Base-by-base conservation (phyloP, 1,140 invertebrate genomes). In the Drosophila malerkotliana region DNA sequence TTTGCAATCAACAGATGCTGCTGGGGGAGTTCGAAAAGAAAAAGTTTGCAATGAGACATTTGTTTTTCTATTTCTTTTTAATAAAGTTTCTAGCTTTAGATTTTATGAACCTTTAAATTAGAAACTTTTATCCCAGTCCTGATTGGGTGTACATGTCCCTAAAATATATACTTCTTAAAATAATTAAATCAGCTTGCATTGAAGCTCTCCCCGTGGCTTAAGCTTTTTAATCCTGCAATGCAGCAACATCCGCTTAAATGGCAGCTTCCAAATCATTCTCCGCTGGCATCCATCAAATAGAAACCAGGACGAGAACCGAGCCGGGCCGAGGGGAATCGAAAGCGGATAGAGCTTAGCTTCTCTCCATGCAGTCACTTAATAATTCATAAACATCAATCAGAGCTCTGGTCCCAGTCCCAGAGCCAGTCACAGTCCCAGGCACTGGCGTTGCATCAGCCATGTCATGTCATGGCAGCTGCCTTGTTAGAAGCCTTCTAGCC, bases 351-450 rank as follows among this genome's bases (percentile, higher is more conserved):
- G 49, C 32, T 48, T 24, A 47, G 57, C 49, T 41, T 14, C 57
- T 48, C 39, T 57, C 48, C 41, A n/a, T 39, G 80, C 58, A 67
- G 59, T 74, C 45, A 53, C 54, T 83, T 76, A 79, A 83, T 83
- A 83, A 84, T 84, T 84, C 80, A 83, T 83, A 83, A 83, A 64
- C 80, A 84, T 84, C 80, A 83, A 82, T 82, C 79, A 79, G 64
- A 56, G 48, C 47, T 56, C 41, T 64, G 53, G 48, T 32, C 32
- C 41, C 51, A 52, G 34, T 68, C 51, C 41, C 39, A 69, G 49
- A n/a, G 14, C 28, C 32, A 15, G 58, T 28, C 18, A 18, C 24
- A 39, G 32, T 28, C 26, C 52, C 55, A 44, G 59, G 7, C 34
- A 41, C 71, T 48, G 18, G 79, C 75, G 71, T 79, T 64, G 52